Base-by-base conservation (phyloP, 2,113 vertebrate genomes). In the Xyliphius kryptos region DNA sequence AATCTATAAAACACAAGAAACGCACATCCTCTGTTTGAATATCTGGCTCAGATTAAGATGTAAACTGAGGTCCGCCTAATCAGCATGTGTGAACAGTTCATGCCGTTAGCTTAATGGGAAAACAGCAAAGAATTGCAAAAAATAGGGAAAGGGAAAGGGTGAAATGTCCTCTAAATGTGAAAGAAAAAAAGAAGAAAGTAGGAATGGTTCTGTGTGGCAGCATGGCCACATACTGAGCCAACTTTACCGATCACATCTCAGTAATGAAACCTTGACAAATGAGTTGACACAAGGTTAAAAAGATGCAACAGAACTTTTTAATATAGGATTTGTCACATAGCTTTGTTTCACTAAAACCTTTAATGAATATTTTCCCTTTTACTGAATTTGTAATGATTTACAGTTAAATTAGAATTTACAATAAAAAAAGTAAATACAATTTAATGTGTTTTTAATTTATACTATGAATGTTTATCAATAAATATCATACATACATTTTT, bases 241-340 rank as follows among this genome's bases (percentile, higher is more conserved):
- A 43, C 19, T 55, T 59, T 48, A 40, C 16, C 41, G 22, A 57
- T 56, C 52, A 50, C 20, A 52, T 56, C n/a, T 21, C 50, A 9
- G 41, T 56, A 51, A 32, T 49, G 60, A 56, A n/a, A 36, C 22
- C 56, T 20, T 68, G 70, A 76, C 74, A 73, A 67, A 53, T 68
- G 19, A 60, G 41, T 32, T 48, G 21, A 59, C 19, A 38, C 55
- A 56, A 70, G 74, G 74, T 76, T 73, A 76, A 76, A 15, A 56
- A 65, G 56, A 76, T 73, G 67, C 70, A 73, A 63, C 43, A 13
- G 46, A 13, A 32, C 48, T 36, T 36, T 16, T 37, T 55, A 14
- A 46, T 16, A 22, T 6, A 10, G 9, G 55, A n/a, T 6, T 15
- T 26, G 53, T 12, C 13, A 56, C 7, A 32, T 47, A 32, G 3